A percentile compares a stretch with the other conserved stretches of the same genome.
These are phyloP conservation scores for Sesia apiformis DNA, from an alignment of 2,888 invertebrate species.

Conservation along the genomic window DNA sequence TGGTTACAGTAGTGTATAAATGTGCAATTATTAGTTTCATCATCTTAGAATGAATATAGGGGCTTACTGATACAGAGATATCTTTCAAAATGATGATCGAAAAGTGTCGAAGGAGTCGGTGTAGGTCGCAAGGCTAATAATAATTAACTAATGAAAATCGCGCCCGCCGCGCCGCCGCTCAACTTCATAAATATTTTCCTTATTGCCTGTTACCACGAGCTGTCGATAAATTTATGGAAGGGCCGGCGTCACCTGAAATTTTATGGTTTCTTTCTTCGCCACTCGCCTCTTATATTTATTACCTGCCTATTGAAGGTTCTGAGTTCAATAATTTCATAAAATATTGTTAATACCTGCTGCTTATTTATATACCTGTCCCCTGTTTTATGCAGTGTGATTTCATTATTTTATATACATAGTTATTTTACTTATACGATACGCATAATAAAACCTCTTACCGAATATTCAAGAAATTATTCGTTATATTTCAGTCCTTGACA, in stretches of 20 bases:
- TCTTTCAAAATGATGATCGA: too few species aligned
- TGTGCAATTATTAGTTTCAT: too few species aligned
- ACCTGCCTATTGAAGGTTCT: constrained; percentile 12
- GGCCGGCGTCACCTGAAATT: constrained; percentile 68
- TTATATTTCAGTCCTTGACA: too few species aligned
- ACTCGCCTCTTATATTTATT: constrained; percentile 49
- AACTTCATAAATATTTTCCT: constrained; percentile 69
- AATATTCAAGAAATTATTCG: too few species aligned
- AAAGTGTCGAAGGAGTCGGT: too few species aligned
- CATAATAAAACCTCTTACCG: too few species aligned
- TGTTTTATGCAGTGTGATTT: background rate
- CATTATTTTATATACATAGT: too few species aligned
- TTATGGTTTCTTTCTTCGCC: constrained; percentile 60
- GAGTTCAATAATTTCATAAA: constrained; percentile 3
- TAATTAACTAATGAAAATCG: constrained; percentile 70
- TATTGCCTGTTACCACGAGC: constrained; percentile 70
- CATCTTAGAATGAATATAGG: too few species aligned
- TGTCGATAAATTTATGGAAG: constrained; percentile 71
- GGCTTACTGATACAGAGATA: too few species aligned
- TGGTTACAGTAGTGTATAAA: too few species aligned
- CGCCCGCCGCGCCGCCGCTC: constrained; percentile 39
- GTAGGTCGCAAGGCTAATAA: too few species aligned
- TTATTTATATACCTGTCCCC: background rate
- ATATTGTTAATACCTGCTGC: background rate
- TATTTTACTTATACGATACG: too few species aligned